Evolutionary conservation across 2,113 vertebrate genomes (phyloP), one percentile per base, ranked within the genome.

Genomic region (Alouatta palliata): DNA sequence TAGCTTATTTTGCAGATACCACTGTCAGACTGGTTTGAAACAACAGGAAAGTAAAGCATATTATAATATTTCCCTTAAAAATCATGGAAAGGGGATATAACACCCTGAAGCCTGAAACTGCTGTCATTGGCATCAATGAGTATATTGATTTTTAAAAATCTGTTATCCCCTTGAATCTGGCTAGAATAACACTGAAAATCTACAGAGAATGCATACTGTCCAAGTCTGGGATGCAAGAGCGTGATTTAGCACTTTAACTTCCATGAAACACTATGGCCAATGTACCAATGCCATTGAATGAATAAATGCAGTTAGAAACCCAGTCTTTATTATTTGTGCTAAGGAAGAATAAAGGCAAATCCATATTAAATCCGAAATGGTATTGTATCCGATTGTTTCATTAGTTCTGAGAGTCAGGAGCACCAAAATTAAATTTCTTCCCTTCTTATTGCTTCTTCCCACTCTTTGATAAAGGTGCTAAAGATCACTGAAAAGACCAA

Each of bases 401-500:
- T 66, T 82, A 64, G 66, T 56, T 79, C 80, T 10, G 8, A 92
- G 11, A 71, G 47, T 43, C 79, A 86, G 54, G 75, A 91, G 79
- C 45, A 88, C 75, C 40, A 73, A 81, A 76, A 92, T 95, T n/a
- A 79, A 87, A 71, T 81, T 47, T 95, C 47, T 61, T n/a, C 21
- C 91, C 85, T 73, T 87, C 88, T 95, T 76, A 49, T 11, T 92
- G 45, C 35, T 91, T 94, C 90, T 90, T 94, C 84, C 40, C 70
- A 76, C 30, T 90, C 87, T 92, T 94, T 58, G 54, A 45, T 52
- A 84, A 95, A 88, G 77, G 87, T 87, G 90, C 25, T 13, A 82
- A 88, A 52, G 82, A 90, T 66, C 23, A 61, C 40, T 83, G 54
- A 71, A 92, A 88, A 95, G 37, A 70, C 71, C 79, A 96, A 96